Evolutionary conservation across 1,140 invertebrate species (phyloP).

Genomic region (Drosophila elegans): DNA sequence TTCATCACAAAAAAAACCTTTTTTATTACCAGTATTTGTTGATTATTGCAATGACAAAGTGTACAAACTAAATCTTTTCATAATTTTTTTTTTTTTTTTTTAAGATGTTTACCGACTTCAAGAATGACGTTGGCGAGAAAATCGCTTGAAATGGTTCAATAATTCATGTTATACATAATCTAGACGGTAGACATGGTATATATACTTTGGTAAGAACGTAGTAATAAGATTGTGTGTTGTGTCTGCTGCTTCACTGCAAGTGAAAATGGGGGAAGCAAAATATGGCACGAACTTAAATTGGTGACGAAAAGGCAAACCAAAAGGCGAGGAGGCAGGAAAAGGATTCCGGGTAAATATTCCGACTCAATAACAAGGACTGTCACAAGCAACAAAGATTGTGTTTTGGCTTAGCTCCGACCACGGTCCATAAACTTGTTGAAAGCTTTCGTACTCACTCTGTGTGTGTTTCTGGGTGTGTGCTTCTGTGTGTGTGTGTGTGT

Average conservation of each 20-base stretch:
- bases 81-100: too few relatives aligned
- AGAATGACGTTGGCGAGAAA: too few relatives aligned
- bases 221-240: neutral
- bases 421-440: conserved; percentile 46
- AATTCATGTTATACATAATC: neutral
- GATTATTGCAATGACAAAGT: too few relatives aligned
- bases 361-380: conserved; percentile 41
- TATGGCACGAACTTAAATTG: conserved; percentile 49
- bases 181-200: neutral
- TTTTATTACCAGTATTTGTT: too few relatives aligned
- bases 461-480: neutral
- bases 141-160: neutral
- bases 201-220: neutral
- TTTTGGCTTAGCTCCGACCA: conserved; percentile 40
- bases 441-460: conserved; percentile 5
- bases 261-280: conserved; percentile 8
- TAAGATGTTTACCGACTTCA: too few relatives aligned
- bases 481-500: neutral
- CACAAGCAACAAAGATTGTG: conserved; percentile 31
- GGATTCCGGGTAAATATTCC: conserved; percentile 13
- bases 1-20: too few relatives aligned
- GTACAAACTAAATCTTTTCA: too few relatives aligned
- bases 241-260: too few relatives aligned
- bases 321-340: conserved; percentile 8
- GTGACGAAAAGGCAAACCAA: conserved; percentile 43